phyloP scores from a whole-genome alignment of 2,888 invertebrate genomes.

The Hylaea fasciaria region DNA sequence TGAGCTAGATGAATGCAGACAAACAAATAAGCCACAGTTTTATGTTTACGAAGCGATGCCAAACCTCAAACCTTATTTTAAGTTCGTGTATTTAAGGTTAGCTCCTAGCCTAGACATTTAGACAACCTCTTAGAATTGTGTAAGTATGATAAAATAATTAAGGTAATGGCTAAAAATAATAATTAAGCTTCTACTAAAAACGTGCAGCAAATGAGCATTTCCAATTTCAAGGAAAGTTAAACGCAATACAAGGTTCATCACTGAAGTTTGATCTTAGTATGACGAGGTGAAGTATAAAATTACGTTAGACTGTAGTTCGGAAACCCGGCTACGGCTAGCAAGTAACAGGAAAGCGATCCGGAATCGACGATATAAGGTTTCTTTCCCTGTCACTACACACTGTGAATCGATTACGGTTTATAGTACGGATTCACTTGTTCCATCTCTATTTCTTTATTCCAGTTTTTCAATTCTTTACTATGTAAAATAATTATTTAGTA shows the following conservation, averaged over 20 bases:
- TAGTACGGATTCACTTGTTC: constrained; percentile 10
- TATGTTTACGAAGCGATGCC: constrained; percentile 6
- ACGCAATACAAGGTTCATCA: constrained; percentile 24
- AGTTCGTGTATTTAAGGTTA: no score
- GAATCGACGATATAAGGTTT: constrained; percentile 57
- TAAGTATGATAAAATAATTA: no score
- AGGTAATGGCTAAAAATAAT: background rate
- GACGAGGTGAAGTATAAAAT: constrained; percentile 43
- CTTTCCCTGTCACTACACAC: constrained; percentile 49
- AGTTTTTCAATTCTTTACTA: background rate
- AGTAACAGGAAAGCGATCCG: constrained; percentile 48
- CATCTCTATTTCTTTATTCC: background rate
- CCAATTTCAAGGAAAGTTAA: constrained; percentile 36
- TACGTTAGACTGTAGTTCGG: constrained; percentile 45
- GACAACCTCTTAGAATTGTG: no score
- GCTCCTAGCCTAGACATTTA: no score
- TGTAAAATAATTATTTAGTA: background rate
- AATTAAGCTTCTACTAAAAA: constrained; percentile 2
- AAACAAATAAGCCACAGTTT: constrained; percentile 8
- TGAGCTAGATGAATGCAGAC: background rate
- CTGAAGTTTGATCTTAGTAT: constrained; percentile 25
- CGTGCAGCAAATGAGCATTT: constrained; percentile 26
- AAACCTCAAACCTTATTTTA: no score
- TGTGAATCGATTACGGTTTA: constrained; percentile 18
- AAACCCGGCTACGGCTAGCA: constrained; percentile 56